These are phyloP conservation scores for Leucopsar rothschildi DNA, from an alignment of 2,113 vertebrate species.

Conservation along the genomic window DNA sequence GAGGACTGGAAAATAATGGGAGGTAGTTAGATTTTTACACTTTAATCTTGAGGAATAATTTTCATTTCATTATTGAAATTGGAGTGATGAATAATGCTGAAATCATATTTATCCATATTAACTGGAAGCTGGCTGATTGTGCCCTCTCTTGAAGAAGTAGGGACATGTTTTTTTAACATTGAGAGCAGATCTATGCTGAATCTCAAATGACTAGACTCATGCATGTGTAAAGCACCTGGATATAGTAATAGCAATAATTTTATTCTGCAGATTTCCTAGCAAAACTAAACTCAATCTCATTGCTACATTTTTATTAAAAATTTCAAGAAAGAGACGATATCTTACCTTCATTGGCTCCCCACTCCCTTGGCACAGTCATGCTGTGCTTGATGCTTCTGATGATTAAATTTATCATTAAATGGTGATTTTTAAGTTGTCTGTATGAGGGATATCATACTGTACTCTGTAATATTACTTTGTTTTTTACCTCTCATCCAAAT, in stretches of 20 bases:
- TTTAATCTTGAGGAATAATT: background rate
- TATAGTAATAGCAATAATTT: background rate
- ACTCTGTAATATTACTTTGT: background rate
- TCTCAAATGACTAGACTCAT: background rate
- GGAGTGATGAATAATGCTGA: background rate
- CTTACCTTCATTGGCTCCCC: background rate
- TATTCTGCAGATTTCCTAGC: background rate
- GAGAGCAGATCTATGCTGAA: background rate
- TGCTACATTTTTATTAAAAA: background rate
- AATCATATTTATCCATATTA: background rate
- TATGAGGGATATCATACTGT: background rate
- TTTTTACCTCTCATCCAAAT: background rate
- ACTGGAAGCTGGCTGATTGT: background rate
- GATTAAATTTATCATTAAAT: background rate
- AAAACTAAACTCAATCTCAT: background rate
- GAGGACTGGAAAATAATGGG: background rate
- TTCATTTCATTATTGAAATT: background rate
- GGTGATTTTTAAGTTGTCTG: background rate
- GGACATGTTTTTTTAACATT: background rate
- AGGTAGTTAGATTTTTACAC: background rate
- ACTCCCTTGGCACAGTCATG: background rate
- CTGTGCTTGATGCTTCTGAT: background rate
- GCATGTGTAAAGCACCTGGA: background rate
- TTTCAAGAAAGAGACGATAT: background rate
- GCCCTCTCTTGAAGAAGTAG: background rate